Evolutionary conservation across 2,888 invertebrate genomes (phyloP).

Genomic region (Epirrhoe tristata): DNA sequence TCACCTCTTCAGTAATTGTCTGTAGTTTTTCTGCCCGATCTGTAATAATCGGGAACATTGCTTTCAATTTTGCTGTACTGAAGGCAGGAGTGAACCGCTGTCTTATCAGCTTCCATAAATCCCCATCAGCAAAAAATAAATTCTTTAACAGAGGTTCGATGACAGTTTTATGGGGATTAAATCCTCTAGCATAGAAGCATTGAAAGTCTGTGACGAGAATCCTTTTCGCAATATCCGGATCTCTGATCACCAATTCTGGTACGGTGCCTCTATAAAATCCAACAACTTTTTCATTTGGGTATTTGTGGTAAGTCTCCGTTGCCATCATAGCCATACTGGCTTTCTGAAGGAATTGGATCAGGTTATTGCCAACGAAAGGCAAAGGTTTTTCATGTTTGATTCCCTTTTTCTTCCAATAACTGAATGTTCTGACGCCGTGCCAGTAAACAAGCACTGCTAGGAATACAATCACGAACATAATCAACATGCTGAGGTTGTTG

Average conservation of each 20-base stretch:
- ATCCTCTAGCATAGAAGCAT: slow-evolving; percentile 58
- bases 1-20: slow-evolving; percentile 43
- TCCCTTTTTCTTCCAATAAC: slow-evolving; percentile 57
- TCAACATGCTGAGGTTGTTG: slow-evolving; percentile 15
- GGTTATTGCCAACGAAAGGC: slow-evolving; percentile 54
- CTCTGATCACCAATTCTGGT: slow-evolving; percentile 59
- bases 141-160: slow-evolving; percentile 62
- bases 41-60: slow-evolving; percentile 68
- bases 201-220: slow-evolving; percentile 58
- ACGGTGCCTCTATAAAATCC: slow-evolving; percentile 55
- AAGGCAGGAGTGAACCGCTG: slow-evolving; percentile 68
- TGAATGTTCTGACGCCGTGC: slow-evolving; percentile 42
- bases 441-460: slow-evolving; percentile 22
- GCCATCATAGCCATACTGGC: slow-evolving; percentile 53
- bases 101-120: slow-evolving; percentile 64
- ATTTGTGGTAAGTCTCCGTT: slow-evolving; percentile 55
- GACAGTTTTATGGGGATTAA: slow-evolving; percentile 52
- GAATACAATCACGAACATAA: slow-evolving; percentile 18
- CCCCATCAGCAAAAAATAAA: slow-evolving; percentile 64
- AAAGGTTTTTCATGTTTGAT: slow-evolving; percentile 57
- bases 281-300: slow-evolving; percentile 60
- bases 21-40: slow-evolving; percentile 61
- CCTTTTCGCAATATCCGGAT: slow-evolving; percentile 60
- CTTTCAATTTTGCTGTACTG: slow-evolving; percentile 62
- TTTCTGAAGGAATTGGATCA: slow-evolving; percentile 44